These are phyloP conservation scores for Pseudococcus viburni DNA, from an alignment of 2,888 invertebrate species.

Conservation along the genomic window DNA sequence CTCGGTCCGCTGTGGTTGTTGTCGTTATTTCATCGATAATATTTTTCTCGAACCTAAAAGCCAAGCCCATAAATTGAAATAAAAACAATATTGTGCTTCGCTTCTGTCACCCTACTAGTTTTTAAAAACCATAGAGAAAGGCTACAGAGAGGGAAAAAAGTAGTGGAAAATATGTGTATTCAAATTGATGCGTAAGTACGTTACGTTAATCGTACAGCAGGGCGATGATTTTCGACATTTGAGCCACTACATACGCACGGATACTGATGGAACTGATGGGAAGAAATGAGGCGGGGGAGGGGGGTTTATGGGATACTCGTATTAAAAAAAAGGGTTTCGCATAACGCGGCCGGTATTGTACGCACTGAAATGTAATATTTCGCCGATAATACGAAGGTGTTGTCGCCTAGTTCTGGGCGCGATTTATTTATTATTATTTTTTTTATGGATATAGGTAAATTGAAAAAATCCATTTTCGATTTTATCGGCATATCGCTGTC, in stretches of 20 bases:
- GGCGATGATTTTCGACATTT: conserved; percentile 11
- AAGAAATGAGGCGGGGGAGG: neutral
- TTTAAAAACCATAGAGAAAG: neutral
- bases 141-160: neutral
- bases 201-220: neutral
- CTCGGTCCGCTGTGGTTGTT: neutral
- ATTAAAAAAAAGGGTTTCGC: neutral
- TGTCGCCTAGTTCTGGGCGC: neutral
- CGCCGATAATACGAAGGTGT: neutral
- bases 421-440: conserved; percentile 15
- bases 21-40: neutral
- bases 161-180: neutral
- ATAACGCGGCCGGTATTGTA: neutral
- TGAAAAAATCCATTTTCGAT: conserved; percentile 35
- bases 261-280: neutral
- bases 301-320: neutral
- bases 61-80: neutral
- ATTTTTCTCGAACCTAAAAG: neutral
- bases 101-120: neutral
- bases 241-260: neutral
- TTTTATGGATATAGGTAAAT: neutral
- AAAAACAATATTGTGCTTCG: neutral
- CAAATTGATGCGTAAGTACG: neutral
- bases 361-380: neutral
- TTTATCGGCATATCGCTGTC: neutral